Evolutionary conservation across 2,888 invertebrate species (phyloP), one percentile per base, ranked within the genome.

Genomic region (Oxyteleia sp.): DNA sequence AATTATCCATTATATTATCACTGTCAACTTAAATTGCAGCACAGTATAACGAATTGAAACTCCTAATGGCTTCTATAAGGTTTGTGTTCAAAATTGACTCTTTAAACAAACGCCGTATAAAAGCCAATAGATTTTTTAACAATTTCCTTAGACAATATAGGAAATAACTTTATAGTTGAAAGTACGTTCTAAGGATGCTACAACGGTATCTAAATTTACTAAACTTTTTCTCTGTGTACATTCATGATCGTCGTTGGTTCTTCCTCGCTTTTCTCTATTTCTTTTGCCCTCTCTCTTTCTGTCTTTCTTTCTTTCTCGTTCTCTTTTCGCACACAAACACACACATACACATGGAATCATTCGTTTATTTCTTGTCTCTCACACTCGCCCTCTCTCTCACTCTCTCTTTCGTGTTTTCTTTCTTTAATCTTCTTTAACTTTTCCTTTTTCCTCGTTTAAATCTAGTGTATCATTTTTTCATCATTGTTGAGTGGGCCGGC

Each of bases 401-500:
- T 35, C 55, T 74, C 5, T 51, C n/a, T 41, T 38, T 75, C 64
- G 45, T n/a, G 57, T 72, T 63, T 59, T 63, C 51, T 49, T 69
- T 79, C 63, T 78, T 80, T 69, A n/a, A n/a, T n/a, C n/a, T n/a
- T n/a, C n/a, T 72, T 69, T 2, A 26, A 26, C 57, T 76, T 41
- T 82, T 75, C 47, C 15, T 84, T 29, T 69, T 64, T 82, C 45
- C 26, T 84, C 76, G 74, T 81, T 61, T 82, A 80, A 76, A 64
- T 63, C 69, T 71, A 83, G 55, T 76, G 79, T 82, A 75, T 82
- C 71, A 57, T n/a, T n/a, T 74, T 78, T 78, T 53, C 78, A 82
- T 83, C 79, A 71, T 72, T 71, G 79, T 84, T 76, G 63, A 88
- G 88, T 89, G 89, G 87, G 87, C 90, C 87, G 90, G 84, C 88